Evolutionary conservation across 2,797 vertebrate genomes (phyloP), one percentile per base, ranked within the genome.

Genomic region (Coranthus polyacanthus): DNA sequence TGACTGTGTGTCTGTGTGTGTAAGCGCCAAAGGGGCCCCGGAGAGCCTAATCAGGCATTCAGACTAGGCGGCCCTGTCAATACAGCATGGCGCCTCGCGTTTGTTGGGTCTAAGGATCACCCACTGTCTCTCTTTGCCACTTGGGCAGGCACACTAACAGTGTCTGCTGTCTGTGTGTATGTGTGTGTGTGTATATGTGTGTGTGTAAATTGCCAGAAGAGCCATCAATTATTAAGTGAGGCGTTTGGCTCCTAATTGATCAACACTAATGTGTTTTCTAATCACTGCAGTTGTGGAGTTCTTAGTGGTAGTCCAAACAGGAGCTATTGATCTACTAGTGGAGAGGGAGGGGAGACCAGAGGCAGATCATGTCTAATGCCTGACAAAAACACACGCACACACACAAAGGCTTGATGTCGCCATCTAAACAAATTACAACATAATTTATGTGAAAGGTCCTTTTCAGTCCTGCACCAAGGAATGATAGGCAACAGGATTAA

Each of bases 221-320:
- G 59, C 90, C 95, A 97, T 99, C 93, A 99, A 99, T 98, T 97
- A 99, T 99, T 98, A 94, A 98, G 95, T 82, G 93, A 94, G 96
- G 93, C 92, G 93, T 96, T 98, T 96, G 94, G 91, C 94, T 96
- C 94, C 95, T 98, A 97, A 99, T 97, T 99, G 98, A 96, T 95
- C 95, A 96, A 96, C 94, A 93, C 95, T 98, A 96, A 98, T 97
- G 97, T 98, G 96, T 98, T 98, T 97, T 97, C 96, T 99, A 98
- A 98, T 98, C 97, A 98, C 96, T 97, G 95, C 94, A 97, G 95
- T 96, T 96, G 94, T 96, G 94, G 95, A 96, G 93, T 95, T 97
- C 96, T 97, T 97, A 97, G 95, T 94, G 95, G 95, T 95, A 96
- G 96, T 96, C 96, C 96, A 97, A 97, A 97, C 94, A 96, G 93